Evolutionary conservation across 2,888 invertebrate genomes (phyloP).

Genomic region (Notodonta ziczac): DNA sequence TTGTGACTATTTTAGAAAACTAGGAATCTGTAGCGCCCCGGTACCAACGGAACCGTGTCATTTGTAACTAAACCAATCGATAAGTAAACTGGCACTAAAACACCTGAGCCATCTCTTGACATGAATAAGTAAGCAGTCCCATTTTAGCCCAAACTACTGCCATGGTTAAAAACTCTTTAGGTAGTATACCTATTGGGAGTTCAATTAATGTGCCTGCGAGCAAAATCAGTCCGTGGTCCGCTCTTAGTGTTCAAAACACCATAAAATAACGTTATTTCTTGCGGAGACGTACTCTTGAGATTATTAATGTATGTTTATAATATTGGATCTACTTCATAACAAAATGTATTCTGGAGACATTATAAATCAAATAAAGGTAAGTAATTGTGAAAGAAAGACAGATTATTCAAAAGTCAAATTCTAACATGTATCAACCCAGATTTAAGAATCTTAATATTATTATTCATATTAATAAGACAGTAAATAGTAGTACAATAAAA

Average conservation of each 20-base stretch:
- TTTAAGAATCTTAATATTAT: too few relatives aligned
- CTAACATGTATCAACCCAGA: too few relatives aligned
- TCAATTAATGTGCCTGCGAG: neutral
- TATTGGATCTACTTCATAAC: too few relatives aligned
- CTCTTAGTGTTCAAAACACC: neutral
- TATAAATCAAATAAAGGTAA: too few relatives aligned
- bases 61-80: neutral
- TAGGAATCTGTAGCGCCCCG: too few relatives aligned
- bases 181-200: neutral
- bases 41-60: neutral
- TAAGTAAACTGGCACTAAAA: neutral
- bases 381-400: too few relatives aligned
- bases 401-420: too few relatives aligned
- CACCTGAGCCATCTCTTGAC: neutral
- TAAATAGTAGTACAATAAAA: too few relatives aligned
- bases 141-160: constrained; percentile 1
- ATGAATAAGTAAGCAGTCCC: constrained; percentile 1
- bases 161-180: constrained; percentile 1
- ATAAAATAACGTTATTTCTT: constrained; percentile 2
- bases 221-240: neutral
- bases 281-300: neutral
- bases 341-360: too few relatives aligned
- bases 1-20: neutral
- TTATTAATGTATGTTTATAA: too few relatives aligned
- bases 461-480: too few relatives aligned